Base-by-base conservation (phyloP, 1,140 invertebrate genomes). In the Danaus melanippus region DNA sequence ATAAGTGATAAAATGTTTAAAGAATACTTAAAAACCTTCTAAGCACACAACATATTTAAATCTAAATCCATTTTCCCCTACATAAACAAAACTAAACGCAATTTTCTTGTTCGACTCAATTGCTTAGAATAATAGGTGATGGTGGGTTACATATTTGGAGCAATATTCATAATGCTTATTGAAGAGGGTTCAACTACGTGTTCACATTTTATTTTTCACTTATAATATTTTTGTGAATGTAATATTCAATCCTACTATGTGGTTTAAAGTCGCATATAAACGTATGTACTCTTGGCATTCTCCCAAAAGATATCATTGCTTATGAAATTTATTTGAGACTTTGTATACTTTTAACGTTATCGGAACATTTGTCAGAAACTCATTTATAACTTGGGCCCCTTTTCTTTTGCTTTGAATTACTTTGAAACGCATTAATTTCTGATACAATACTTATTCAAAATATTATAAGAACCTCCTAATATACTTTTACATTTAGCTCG, bases 61-160 rank as follows among this genome's bases (percentile, higher is more conserved):
- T 32, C 21, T 32, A 32, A 32, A 32, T 32, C 46, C 39, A 53
- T 59, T 58, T 56, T 67, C 65, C 64, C 75, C 70, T 76, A 67
- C 67, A 70, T 83, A 82, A 86, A 84, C 79, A 86, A 70, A 74
- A 76, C 71, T 74, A 68, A 82, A 83, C 78, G 76, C 77, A 80
- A 81, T 83, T 86, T 86, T 78, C 78, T 60, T 86, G 70, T 83
- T 82, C 69, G 69, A 81, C 69, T 83, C 83, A 84, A 86, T 83
- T 83, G 75, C 75, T 78, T 70, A 81, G 83, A 86, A 86, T 84
- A 86, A 86, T 82, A 84, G 81, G 79, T 65, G 72, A 79, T 81
- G 76, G 75, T 80, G 75, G 80, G 76, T 78, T 76, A 76, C 76
- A 79, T 79, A 32, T 32, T 32, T 64, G 53, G 58, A 64, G 62